phyloP scores from a whole-genome alignment of 2,113 vertebrate species.

The Seriola aureovittata region DNA sequence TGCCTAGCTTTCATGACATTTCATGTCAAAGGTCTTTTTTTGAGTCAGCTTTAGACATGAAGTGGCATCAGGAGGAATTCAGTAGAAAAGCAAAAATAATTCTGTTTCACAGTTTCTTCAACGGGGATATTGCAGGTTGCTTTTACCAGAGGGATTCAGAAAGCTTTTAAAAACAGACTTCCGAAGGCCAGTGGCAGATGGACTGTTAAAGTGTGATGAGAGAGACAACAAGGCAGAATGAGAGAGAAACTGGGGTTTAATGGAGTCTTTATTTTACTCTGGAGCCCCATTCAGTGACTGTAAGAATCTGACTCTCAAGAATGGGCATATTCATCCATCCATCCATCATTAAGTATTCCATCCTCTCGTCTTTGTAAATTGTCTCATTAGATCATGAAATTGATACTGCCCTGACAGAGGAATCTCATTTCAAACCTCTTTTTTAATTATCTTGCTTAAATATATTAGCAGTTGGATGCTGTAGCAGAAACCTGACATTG shows the following conservation, averaged over 20 bases:
- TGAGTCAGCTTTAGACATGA: not conserved
- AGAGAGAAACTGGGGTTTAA: conserved; percentile 56
- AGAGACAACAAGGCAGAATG: conserved; percentile 32
- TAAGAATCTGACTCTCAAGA: conserved; percentile 50
- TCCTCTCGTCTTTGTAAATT: conserved; percentile 2
- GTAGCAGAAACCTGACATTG: conserved; percentile 7
- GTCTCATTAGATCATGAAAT: conserved; percentile 35
- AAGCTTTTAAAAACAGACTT: conserved; percentile 62
- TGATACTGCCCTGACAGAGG: conserved; percentile 21
- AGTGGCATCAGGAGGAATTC: not conserved
- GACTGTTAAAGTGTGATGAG: conserved; percentile 18
- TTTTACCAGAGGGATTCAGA: conserved; percentile 33
- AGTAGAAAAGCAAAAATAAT: conserved; percentile 1
- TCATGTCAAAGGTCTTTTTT: conserved; percentile 7
- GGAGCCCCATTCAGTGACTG: conserved; percentile 52
- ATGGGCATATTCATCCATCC: conserved; percentile 17
- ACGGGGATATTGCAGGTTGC: conserved; percentile 13
- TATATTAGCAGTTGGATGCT: conserved; percentile 19
- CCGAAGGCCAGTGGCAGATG: conserved; percentile 32
- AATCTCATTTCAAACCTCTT: conserved; percentile 41
- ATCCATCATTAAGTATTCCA: conserved; percentile 33
- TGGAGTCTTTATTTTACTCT: conserved; percentile 61
- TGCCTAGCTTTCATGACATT: not conserved
- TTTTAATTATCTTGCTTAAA: conserved; percentile 30
- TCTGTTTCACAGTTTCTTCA: not conserved